Evolutionary conservation across 2,888 invertebrate species (phyloP).

Genomic region (Lithophane socia): DNA sequence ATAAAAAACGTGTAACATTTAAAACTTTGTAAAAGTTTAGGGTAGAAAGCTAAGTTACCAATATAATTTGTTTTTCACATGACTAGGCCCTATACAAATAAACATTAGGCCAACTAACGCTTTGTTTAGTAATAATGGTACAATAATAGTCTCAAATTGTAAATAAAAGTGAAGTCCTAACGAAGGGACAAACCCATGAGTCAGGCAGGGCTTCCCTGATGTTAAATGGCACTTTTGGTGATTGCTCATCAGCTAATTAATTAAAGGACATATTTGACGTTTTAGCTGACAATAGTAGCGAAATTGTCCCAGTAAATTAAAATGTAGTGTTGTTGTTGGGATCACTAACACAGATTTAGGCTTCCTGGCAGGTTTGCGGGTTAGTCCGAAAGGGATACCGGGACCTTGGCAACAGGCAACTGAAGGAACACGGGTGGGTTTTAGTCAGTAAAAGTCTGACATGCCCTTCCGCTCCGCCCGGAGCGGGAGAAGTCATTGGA

Average conservation of each 20-base stretch:
- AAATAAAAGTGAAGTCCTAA: slow-evolving; percentile 23
- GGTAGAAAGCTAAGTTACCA: background rate
- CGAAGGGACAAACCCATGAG: slow-evolving; percentile 74
- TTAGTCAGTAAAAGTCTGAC: too few species aligned
- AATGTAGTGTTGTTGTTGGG: too few species aligned
- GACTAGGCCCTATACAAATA: background rate
- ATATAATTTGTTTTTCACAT: slow-evolving; percentile 9
- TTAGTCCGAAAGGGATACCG: too few species aligned
- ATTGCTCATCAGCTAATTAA: slow-evolving; percentile 21
- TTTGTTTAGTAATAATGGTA: slow-evolving; percentile 2
- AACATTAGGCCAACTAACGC: background rate
- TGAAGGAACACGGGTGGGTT: too few species aligned
- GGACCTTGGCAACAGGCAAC: too few species aligned
- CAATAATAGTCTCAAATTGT: slow-evolving; percentile 9
- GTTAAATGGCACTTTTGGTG: slow-evolving; percentile 21
- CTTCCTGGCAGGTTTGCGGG: too few species aligned
- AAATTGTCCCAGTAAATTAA: background rate
- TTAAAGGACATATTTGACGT: slow-evolving; percentile 4
- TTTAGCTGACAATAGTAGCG: background rate
- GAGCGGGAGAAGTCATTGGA: too few species aligned
- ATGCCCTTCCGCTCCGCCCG: too few species aligned
- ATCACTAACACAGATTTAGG: too few species aligned
- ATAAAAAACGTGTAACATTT: slow-evolving; percentile 5
- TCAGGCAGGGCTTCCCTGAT: slow-evolving; percentile 69
- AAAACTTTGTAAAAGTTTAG: background rate